Evolutionary conservation across 2,888 invertebrate species (phyloP).

Genomic region (Ophion ventricosus): DNA sequence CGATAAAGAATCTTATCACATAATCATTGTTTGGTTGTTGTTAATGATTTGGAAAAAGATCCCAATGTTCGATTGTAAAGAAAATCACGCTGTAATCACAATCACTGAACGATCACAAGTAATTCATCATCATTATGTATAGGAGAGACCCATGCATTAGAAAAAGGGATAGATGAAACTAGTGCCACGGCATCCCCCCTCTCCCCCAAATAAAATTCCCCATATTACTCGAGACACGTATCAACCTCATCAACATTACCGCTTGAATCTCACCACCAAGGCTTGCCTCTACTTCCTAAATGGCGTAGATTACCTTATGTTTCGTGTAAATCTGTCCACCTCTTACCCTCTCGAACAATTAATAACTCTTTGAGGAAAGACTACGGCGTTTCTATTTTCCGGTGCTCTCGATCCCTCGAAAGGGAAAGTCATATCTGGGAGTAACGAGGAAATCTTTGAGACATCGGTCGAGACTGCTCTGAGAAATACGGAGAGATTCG

Average conservation of each 20-base stretch:
- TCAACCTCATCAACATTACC: slow-evolving; percentile 38
- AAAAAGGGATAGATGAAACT: slow-evolving; percentile 35
- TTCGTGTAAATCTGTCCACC: slow-evolving; percentile 27
- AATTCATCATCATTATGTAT: slow-evolving; percentile 37
- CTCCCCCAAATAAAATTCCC: background rate
- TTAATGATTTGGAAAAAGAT: slow-evolving; percentile 4
- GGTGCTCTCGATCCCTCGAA: background rate
- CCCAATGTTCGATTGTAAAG: slow-evolving; percentile 31
- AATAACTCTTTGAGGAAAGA: slow-evolving; percentile 12
- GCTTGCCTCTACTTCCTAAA: slow-evolving; percentile 45
- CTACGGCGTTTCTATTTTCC: slow-evolving; percentile 10
- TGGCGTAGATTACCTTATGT: slow-evolving; percentile 57
- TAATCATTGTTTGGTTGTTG: slow-evolving; percentile 13
- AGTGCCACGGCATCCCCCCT: slow-evolving; percentile 11
- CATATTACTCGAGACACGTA: slow-evolving; percentile 10
- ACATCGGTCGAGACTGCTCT: background rate
- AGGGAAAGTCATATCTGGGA: background rate
- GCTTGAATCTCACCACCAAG: slow-evolving; percentile 40
- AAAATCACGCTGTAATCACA: slow-evolving; percentile 37
- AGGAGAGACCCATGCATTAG: slow-evolving; percentile 47
- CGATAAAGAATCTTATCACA: slow-evolving; percentile 52
- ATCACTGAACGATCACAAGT: slow-evolving; percentile 41
- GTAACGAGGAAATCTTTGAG: background rate
- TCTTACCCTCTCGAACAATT: background rate
- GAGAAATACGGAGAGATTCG: background rate